Evolutionary conservation across 2,113 vertebrate species (phyloP).

Genomic region (Morone chrysops): DNA sequence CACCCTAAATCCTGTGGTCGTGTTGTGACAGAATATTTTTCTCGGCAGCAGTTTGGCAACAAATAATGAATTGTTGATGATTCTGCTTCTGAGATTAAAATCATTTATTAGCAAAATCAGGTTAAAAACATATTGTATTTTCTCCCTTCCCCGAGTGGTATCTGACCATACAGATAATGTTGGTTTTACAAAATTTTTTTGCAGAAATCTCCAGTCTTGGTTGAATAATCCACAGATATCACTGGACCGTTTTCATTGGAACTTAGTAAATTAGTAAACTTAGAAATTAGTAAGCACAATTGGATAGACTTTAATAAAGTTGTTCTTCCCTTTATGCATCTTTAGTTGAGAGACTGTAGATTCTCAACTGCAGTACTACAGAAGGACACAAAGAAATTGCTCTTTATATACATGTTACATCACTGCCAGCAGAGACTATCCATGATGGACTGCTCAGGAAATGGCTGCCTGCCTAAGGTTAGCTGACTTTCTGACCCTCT

Average conservation of each 20-base stretch:
- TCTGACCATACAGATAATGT: not conserved
- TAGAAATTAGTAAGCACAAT: not conserved
- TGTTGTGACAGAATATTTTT: no score
- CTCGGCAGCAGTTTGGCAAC: no score
- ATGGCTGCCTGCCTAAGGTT: constrained; percentile 61
- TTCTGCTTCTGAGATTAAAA: not conserved
- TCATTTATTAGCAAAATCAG: not conserved
- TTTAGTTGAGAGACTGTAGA: not conserved
- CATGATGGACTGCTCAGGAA: constrained; percentile 72
- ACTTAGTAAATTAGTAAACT: no score
- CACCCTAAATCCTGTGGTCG: not conserved
- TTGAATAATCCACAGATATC: not conserved
- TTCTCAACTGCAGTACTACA: not conserved
- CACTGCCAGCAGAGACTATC: constrained; percentile 19
- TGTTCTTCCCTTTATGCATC: not conserved
- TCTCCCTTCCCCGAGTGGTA: not conserved
- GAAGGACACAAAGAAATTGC: constrained; percentile 11
- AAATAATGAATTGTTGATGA: not conserved
- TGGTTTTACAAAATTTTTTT: no score
- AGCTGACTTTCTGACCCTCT: constrained; percentile 69
- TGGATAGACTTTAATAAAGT: not conserved
- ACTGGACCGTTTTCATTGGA: not conserved
- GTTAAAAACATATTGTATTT: not conserved
- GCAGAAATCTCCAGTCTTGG: not conserved
- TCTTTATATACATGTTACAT: constrained; percentile 51